Base-by-base conservation (phyloP, 1,140 invertebrate genomes). In the Sesamia nonagrioides region DNA sequence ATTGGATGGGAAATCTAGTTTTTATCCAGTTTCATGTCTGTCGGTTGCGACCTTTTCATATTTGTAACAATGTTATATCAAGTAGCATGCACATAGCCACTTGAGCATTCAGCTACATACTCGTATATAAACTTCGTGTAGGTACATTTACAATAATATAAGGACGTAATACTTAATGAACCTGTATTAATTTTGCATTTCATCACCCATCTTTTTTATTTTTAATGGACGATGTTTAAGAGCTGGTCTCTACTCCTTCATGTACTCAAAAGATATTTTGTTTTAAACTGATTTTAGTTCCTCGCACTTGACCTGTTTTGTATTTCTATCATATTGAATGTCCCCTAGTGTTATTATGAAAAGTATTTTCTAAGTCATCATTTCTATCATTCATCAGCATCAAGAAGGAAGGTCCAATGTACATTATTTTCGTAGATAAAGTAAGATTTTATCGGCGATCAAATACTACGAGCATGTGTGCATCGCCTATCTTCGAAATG, bases 391-490 rank as follows among this genome's bases (percentile, higher is more conserved):
- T 92, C 90, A 93, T 92, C 87, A 85, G 87, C 88, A 87, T 94
- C 86, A 89, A 93, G 89, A 92, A 91, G 89, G 86, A 91, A 93
- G 92, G 92, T 94, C 92, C 92, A 93, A 93, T 91, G 87, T 91
- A 93, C 86, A 90, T 92, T 91, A 88, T 90, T 90, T 93, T 92
- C 86, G 85, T 94, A 93, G 90, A 85, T 92, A 91, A 88, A 87
- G 88, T 92, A 93, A 90, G 87, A 88, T 85, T 89, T 87, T 83
- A 89, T 86, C 84, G 88, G 88, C 88, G 89, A 90, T 80, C 81
- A 82, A 85, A 84, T 84, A 82, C 86, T 89, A 77, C 74, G 74
- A 66, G 60, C 61, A 77, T 77, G 61, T 77, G 74, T 68, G 74
- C 74, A 68, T 77, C 74, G 74, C 74, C 74, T 77, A 66, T 77